Base-by-base conservation (phyloP, 2,797 vertebrate species). In the Syndactyla subalaris region DNA sequence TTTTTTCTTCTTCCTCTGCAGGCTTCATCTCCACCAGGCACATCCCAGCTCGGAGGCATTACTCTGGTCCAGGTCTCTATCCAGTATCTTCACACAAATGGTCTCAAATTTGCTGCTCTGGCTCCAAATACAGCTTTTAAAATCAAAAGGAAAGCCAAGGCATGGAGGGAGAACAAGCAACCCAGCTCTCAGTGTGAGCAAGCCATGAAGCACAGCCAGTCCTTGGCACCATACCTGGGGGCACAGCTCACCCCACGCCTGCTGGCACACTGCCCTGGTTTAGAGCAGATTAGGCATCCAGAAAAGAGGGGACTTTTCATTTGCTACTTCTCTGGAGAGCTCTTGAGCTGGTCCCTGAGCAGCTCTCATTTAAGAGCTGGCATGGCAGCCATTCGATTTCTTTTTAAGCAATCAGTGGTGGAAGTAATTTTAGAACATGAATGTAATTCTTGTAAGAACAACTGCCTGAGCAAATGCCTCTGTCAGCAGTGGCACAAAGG, bases 251-350 rank as follows among this genome's bases (percentile, higher is more conserved):
- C 29, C 19, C 45, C 17, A 5, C 8, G 30, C 54, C 86, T 62
- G 38, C 78, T 87, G 89, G 49, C 82, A 77, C 34, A 1, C 41
- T 2, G 17, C 57, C 57, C 52, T 2, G 3, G 52, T 70, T 41
- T 43, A 22, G 62, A 81, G 62, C 76, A 81, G 73, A 63, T 51
- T 19, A 62, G 54, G 20, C 39, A 75, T 34, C 85, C 76, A 88
- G 85, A 70, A 89, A 72, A 93, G 51, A 70, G 80, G 11, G 70
- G 43, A 57, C 36, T 66, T 93, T 92, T 81, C 67, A 87, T 91
- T 95, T 92, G 62, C 83, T 88, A 8, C 92, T 93, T 68, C 88
- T 94, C 77, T 90, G 66, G 73, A 92, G 93, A 93, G 59, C 73
- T 89, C 83, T 93, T 72, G 70, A 90, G 76, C 14, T 38, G 58